Conservation (phyloP, 2,113 vertebrate species). For the Desmodus rotundus region DNA sequence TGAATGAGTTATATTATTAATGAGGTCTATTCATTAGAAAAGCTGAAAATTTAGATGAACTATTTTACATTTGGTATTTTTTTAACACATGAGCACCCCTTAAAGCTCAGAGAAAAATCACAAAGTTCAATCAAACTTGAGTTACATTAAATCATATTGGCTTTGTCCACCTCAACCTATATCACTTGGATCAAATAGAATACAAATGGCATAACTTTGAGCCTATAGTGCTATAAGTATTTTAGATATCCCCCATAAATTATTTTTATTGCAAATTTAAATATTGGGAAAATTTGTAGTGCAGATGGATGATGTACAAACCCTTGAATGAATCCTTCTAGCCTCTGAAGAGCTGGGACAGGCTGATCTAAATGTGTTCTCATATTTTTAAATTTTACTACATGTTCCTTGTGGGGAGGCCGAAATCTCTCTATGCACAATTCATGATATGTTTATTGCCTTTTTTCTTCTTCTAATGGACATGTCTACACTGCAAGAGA, state of each 20-base stretch:
- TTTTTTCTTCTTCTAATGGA: slow-evolving; percentile 10
- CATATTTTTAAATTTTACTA: slow-evolving; percentile 15
- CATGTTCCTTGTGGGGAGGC: slow-evolving; percentile 14
- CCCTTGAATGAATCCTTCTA: not conserved
- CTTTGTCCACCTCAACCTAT: not conserved
- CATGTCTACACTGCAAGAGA: slow-evolving; percentile 58
- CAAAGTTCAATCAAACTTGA: not conserved
- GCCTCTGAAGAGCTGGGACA: not conserved
- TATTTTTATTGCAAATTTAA: not conserved
- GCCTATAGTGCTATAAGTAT: not conserved
- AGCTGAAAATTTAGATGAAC: not conserved
- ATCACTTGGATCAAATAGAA: slow-evolving; percentile 10
- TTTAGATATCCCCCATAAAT: not conserved
- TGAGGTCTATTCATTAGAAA: not conserved
- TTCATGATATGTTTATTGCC: not conserved
- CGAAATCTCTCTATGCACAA: slow-evolving; percentile 21
- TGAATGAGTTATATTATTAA: not conserved
- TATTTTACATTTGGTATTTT: not conserved
- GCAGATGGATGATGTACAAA: not conserved
- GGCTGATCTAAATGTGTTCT: slow-evolving; percentile 32
- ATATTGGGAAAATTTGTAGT: not conserved
- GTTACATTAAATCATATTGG: not conserved
- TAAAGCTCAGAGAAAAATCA: slow-evolving; percentile 6
- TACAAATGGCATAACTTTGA: not conserved
- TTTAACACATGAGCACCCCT: not conserved